A percentile compares a stretch with the other conserved stretches of the same genome.
These are phyloP conservation scores for Notothenia coriiceps DNA, from an alignment of 2,113 vertebrate genomes.

Conservation along the genomic window DNA sequence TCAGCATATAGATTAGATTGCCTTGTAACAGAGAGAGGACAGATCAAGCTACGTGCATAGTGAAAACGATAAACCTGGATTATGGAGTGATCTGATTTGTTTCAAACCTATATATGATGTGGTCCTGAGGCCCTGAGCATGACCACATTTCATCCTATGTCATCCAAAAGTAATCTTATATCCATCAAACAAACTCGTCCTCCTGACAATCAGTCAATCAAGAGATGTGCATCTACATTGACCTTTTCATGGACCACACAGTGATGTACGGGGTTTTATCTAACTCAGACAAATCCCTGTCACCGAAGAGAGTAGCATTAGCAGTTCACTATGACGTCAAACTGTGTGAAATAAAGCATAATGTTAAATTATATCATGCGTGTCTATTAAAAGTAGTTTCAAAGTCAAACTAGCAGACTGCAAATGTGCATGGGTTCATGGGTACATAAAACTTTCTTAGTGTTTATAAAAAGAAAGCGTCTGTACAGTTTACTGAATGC, in stretches of 20 bases:
- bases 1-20: conserved; percentile 25
- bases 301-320: background rate
- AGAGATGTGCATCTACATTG: background rate
- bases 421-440: background rate
- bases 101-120: background rate
- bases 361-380: background rate
- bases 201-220: conserved; percentile 7
- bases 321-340: background rate
- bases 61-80: background rate
- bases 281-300: background rate
- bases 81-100: background rate
- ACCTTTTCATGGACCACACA: conserved; percentile 5
- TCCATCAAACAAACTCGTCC: background rate
- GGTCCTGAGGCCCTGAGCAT: background rate
- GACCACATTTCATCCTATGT: background rate
- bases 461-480: conserved; percentile 7
- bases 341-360: background rate
- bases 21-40: background rate
- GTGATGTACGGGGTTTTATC: background rate
- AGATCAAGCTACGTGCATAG: background rate
- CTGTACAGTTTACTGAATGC: background rate
- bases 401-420: background rate
- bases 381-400: background rate
- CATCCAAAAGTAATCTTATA: conserved; percentile 12
- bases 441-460: background rate